A percentile compares a stretch with the other conserved stretches of the same genome.
Evolutionary conservation across 2,888 invertebrate genomes (phyloP).

Genomic region (Schizotus pectinicornis): DNA sequence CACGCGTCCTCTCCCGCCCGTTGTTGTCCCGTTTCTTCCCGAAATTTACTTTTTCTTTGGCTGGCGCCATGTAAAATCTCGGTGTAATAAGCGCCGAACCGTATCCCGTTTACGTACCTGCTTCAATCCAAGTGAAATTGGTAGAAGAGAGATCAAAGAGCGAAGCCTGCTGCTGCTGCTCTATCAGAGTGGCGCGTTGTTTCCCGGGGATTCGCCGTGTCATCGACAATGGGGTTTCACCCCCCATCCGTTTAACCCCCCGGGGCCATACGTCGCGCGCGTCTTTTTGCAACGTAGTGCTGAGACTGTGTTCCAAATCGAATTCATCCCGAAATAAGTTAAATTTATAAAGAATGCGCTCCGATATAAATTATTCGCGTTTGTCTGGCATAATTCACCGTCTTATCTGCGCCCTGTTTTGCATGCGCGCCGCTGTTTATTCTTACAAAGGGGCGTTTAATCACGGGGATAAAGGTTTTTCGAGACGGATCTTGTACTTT

Average conservation of each 20-base stretch:
- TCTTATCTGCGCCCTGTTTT: slow-evolving; percentile 12
- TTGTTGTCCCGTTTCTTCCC: slow-evolving; percentile 1
- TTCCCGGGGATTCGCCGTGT: slow-evolving; percentile 34
- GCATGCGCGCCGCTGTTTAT: slow-evolving; percentile 9
- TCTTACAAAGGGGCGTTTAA: neutral
- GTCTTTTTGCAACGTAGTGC: slow-evolving; percentile 26
- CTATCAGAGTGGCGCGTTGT: slow-evolving; percentile 31
- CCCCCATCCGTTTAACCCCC: slow-evolving; percentile 29
- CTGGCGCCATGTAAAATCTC: slow-evolving; percentile 19
- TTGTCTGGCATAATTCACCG: slow-evolving; percentile 26
- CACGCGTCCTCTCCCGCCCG: neutral
- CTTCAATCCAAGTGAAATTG: slow-evolving; percentile 39
- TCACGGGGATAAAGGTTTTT: slow-evolving; percentile 2
- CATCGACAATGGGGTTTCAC: slow-evolving; percentile 32
- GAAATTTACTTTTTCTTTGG: neutral
- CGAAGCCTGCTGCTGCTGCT: slow-evolving; percentile 27
- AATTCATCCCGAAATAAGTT: slow-evolving; percentile 31
- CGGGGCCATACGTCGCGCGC: slow-evolving; percentile 29
- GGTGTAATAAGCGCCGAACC: slow-evolving; percentile 27
- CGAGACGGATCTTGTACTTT: too few relatives aligned
- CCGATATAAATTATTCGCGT: slow-evolving; percentile 24
- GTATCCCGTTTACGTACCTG: slow-evolving; percentile 33
- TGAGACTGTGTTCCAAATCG: slow-evolving; percentile 26
- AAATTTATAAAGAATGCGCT: slow-evolving; percentile 28
- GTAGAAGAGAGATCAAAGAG: slow-evolving; percentile 41